Percentiles rank a stretch among this genome's conserved stretches.
Evolutionary conservation across 2,113 vertebrate genomes (phyloP).

Genomic region (Castor canadensis): DNA sequence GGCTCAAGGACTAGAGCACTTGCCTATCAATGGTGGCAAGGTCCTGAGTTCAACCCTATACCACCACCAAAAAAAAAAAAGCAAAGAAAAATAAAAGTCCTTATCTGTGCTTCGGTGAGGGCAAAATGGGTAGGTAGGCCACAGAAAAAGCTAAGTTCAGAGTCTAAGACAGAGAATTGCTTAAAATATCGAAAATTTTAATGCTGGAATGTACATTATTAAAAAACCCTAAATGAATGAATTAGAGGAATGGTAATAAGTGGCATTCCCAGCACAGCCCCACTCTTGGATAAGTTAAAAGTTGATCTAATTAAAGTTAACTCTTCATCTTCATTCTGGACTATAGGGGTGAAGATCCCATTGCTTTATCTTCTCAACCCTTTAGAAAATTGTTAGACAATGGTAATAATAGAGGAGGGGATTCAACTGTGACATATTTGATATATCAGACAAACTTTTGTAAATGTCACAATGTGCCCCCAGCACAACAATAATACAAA

Average conservation of each 20-base stretch:
- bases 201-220: background rate
- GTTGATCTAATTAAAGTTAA: background rate
- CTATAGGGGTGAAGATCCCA: background rate
- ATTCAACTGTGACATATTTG: no score
- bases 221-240: background rate
- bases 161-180: background rate
- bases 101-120: background rate
- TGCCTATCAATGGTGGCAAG: no score
- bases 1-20: no score
- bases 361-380: background rate
- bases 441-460: no score
- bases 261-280: fast-evolving
- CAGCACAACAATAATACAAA: no score
- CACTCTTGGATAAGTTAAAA: background rate
- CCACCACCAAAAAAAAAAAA: no score
- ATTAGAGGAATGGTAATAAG: fast-evolving
- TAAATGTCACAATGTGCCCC: no score
- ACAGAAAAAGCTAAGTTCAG: background rate
- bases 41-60: no score
- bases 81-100: no score
- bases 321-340: background rate
- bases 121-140: background rate
- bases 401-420: no score
- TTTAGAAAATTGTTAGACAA: background rate
- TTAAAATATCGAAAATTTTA: background rate